Percentiles rank a stretch among this genome's conserved stretches.
phyloP scores from a whole-genome alignment of 2,797 vertebrate genomes.

The Pristis pectinata region DNA sequence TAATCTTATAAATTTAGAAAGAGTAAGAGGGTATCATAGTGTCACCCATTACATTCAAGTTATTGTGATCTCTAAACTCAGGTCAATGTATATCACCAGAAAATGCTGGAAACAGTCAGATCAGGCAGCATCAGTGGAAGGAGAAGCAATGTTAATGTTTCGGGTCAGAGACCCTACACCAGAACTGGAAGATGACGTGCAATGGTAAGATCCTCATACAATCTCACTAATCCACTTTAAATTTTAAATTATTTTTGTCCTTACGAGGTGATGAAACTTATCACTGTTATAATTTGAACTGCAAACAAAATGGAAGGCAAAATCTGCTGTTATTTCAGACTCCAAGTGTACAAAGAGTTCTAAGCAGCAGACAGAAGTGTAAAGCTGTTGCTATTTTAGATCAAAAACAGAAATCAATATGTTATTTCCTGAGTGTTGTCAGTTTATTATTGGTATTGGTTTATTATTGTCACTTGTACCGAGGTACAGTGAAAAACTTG shows the following conservation, averaged over 20 bases:
- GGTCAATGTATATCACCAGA: not conserved
- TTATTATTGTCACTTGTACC: no score
- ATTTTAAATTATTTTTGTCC: not conserved
- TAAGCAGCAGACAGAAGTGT: not conserved
- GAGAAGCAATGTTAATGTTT: no score
- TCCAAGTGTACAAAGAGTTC: not conserved
- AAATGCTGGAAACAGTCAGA: not conserved
- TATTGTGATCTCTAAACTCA: no score
- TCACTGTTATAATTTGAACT: conserved; percentile 15
- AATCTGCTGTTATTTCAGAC: not conserved
- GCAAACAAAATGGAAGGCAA: not conserved
- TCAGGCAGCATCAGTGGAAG: no score
- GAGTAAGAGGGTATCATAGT: no score
- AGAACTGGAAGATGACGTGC: not conserved
- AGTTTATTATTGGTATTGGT: no score
- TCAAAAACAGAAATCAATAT: conserved; percentile 1
- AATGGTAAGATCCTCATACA: not conserved
- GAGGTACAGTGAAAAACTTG: no score
- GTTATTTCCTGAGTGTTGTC: not conserved
- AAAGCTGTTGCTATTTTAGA: not conserved
- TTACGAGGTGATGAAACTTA: not conserved
- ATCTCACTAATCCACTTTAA: not conserved
- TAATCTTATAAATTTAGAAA: no score
- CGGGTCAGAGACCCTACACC: not conserved
- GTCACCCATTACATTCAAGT: no score